phyloP scores from a whole-genome alignment of 2,113 vertebrate genomes.

The Calyptomena viridis region DNA sequence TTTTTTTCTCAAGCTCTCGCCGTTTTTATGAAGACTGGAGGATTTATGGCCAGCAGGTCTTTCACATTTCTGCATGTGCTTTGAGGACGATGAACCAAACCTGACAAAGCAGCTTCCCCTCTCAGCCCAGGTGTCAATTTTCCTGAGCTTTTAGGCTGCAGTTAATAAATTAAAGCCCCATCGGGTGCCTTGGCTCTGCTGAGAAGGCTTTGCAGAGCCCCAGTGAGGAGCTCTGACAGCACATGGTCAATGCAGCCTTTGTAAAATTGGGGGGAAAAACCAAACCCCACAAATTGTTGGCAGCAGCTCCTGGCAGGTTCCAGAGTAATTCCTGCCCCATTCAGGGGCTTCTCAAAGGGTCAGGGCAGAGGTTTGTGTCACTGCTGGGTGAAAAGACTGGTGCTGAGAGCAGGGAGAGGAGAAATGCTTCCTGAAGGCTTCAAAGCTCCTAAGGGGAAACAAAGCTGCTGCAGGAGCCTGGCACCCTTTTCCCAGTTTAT shows the following conservation, averaged over 20 bases:
- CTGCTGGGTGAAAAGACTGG: background rate
- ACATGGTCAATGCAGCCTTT: background rate
- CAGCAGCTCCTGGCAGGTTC: background rate
- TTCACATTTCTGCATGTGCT: background rate
- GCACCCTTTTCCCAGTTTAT: rapidly evolving
- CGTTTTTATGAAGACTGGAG: conserved; percentile 54
- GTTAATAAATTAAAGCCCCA: conserved; percentile 56
- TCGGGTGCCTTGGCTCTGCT: background rate
- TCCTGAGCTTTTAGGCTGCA: conserved; percentile 37
- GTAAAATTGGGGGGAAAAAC: background rate
- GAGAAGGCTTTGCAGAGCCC: conserved; percentile 16
- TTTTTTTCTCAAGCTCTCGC: background rate
- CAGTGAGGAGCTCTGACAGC: background rate
- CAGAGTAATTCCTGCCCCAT: background rate
- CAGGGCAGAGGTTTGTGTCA: background rate
- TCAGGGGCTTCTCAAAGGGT: background rate
- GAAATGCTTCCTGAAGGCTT: background rate
- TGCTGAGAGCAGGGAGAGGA: background rate
- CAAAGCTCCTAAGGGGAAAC: background rate
- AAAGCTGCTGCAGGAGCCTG: background rate
- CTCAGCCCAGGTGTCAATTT: conserved; percentile 55
- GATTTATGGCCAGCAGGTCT: conserved; percentile 57
- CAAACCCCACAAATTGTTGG: background rate
- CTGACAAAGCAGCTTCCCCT: conserved; percentile 40
- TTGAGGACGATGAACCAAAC: conserved; percentile 33